Base-by-base conservation (phyloP, 2,797 vertebrate genomes). In the Periophthalmus magnuspinnatus region DNA sequence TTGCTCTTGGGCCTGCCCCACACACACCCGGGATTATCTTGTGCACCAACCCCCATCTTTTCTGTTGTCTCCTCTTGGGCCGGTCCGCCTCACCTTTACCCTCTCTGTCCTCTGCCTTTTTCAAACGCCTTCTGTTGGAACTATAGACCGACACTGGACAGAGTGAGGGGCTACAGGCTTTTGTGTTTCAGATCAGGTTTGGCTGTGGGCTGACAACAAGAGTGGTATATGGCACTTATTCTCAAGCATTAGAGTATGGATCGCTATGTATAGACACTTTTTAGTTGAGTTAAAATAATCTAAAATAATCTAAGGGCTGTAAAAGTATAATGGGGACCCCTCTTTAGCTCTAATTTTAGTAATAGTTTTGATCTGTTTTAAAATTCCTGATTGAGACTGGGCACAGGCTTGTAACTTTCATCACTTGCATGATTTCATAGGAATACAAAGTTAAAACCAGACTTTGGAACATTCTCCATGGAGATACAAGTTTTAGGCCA, bases 11-110 rank as follows among this genome's bases (percentile, higher is more conserved):
- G 72, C 69, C 72, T 69, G 76, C 70, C 73, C 82, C 61, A 84
- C 76, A 85, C 84, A 86, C 68, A 86, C 67, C 45, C 56, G 47
- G 86, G 85, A 89, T 90, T 91, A 90, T 84, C 78, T 66, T 28
- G 82, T 17, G 32, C 64, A 81, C 75, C 80, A 65, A 71, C 76
- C 70, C 76, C 81, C 77, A 55, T 69, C 70, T 65, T 70, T 74
- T 50, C 64, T 74, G 58, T 71, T 67, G 73, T 75, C 63, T 72
- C 70, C 80, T 71, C 36, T 14, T 80, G 78, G 80, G 68, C 81
- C 81, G 69, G 72, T 84, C 76, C 67, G 80, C 71, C 57, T 84
- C 76, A 80, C 78, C 84, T 84, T 78, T 86, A 85, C 84, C 82
- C 79, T 67, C 77, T 63, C 57, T 68, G 75, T 61, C 65, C 74